Base-by-base conservation (phyloP, 2,113 vertebrate species). In the Pholis gunnellus region DNA sequence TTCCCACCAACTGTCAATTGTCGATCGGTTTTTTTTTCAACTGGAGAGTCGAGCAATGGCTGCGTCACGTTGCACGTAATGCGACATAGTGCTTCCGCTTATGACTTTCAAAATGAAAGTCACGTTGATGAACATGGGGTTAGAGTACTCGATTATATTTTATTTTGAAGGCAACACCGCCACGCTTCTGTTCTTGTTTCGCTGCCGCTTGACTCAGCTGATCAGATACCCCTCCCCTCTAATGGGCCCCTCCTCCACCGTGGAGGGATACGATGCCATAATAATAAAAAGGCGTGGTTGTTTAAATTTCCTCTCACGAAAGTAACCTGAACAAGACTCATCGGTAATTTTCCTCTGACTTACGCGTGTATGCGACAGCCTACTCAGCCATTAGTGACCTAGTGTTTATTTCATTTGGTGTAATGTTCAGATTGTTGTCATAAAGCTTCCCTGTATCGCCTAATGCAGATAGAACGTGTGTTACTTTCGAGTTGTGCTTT, bases 271-370 rank as follows among this genome's bases (percentile, higher is more conserved):
- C 48, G 0, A 63, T 48, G 36, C 36, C 44, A 60, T 71, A 75
- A 68, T 38, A 71, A 17, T 56, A 46, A 70, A 78, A 75, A 57
- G 73, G 89, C 81, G 90, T 89, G 85, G 81, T 27, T 67, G 68
- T 78, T 76, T 67, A 73, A 76, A 81, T 42, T 25, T 70, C 60
- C 27, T 78, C 42, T 85, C 61, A 78, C 57, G 57, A 67, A 66
- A 85, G 3, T 14, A 20, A 40, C 22, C 29, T 9, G 44, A 75
- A 64, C 69, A 72, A 9, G 5, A 57, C 10, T 9, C 6, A n/a
- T 0, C 3, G 54, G 54, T 64, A 46, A 61, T 48, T 72, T 81
- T 57, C 59, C 64, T 6, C 54, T 56, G n/a, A 54, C 9, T 25
- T 25, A 25, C 52, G 9, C 22, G 54, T n/a, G 54, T 27, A n/a